Conservation (phyloP, 2,888 invertebrate species). For the Tipula lateralis region DNA sequence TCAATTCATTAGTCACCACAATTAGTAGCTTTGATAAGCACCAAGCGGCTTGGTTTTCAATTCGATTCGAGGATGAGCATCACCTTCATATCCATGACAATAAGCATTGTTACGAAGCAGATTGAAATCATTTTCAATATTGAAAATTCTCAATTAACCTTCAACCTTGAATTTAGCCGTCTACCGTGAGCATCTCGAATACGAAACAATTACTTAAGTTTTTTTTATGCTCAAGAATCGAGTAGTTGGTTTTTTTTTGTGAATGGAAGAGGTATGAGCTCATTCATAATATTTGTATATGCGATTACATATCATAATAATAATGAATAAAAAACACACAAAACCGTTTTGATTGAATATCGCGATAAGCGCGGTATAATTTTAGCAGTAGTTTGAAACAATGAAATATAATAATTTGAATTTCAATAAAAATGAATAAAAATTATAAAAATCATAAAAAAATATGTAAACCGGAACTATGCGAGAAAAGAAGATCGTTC, state of each 20-base stretch:
- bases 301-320: slow-evolving; percentile 15
- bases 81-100: no score
- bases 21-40: no score
- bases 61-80: no score
- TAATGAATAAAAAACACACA: neutral
- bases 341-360: neutral
- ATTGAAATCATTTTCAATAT: neutral
- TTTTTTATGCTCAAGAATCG: no score
- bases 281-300: slow-evolving; percentile 14
- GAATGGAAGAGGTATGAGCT: slow-evolving; percentile 2
- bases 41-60: no score
- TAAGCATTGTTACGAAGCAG: no score
- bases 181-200: neutral
- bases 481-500: neutral
- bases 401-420: neutral
- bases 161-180: neutral
- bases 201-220: neutral
- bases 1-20: no score
- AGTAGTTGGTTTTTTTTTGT: no score
- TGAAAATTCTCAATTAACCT: neutral
- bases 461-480: slow-evolving; percentile 27
- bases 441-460: neutral
- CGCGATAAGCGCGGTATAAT: neutral
- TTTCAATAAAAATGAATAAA: neutral
- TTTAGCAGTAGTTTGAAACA: neutral